Evolutionary conservation across 2,113 vertebrate genomes (phyloP).

Genomic region (Ciconia stormi): DNA sequence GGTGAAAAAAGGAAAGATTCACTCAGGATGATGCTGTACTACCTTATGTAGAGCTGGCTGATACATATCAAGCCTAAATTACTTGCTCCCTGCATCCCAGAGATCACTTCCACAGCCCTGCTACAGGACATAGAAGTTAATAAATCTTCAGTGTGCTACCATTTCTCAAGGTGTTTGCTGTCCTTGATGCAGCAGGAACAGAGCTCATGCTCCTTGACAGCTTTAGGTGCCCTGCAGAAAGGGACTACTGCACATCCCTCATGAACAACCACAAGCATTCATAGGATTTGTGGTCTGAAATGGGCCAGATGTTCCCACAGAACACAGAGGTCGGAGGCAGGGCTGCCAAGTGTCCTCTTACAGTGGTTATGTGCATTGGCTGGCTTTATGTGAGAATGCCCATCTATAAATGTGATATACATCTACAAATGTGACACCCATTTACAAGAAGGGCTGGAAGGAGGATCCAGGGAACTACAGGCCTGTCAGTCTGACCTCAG

Average conservation of each 20-base stretch:
- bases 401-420: neutral
- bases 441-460: neutral
- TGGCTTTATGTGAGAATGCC: neutral
- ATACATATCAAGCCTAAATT: neutral
- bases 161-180: neutral
- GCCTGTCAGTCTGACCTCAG: neutral
- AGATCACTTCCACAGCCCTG: neutral
- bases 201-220: neutral
- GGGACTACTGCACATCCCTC: neutral
- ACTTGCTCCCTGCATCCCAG: neutral
- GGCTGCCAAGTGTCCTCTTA: neutral
- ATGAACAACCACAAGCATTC: neutral
- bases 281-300: neutral
- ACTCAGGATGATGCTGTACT: neutral
- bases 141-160: neutral
- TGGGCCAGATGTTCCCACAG: neutral
- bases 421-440: neutral
- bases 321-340: neutral
- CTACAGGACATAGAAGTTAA: neutral
- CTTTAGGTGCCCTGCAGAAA: neutral
- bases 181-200: neutral
- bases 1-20: neutral
- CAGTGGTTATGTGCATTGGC: neutral
- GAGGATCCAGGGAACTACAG: neutral
- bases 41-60: neutral